Percentiles rank a stretch among this genome's conserved stretches.
Evolutionary conservation across 2,797 vertebrate genomes (phyloP).

Genomic region (Sphaeramia orbicularis): DNA sequence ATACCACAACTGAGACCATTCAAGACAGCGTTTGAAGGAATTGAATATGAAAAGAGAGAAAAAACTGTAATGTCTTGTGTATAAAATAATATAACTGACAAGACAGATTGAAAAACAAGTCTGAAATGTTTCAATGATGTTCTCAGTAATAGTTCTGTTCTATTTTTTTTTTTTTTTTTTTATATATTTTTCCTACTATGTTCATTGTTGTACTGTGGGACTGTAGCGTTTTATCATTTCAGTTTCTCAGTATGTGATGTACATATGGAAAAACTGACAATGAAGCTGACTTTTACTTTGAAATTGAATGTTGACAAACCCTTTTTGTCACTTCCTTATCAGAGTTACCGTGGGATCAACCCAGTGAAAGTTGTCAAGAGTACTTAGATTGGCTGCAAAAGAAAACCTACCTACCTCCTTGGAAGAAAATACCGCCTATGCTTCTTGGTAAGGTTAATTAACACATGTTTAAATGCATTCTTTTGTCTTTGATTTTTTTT

Average conservation of each 20-base stretch:
- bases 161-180: too few species aligned
- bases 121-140: too few species aligned
- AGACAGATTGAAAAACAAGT: too few species aligned
- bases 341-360: slow-evolving; percentile 98
- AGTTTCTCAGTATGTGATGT: neutral
- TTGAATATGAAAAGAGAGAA: too few species aligned
- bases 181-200: too few species aligned
- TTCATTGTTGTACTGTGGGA: too few species aligned
- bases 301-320: neutral
- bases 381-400: slow-evolving; percentile 95
- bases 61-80: too few species aligned
- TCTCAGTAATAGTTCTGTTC: too few species aligned
- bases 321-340: slow-evolving; percentile 33
- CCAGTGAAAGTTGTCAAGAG: slow-evolving; percentile 93
- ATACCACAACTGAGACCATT: too few species aligned
- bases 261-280: neutral
- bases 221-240: neutral
- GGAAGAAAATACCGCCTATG: slow-evolving; percentile 95
- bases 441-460: slow-evolving; percentile 87
- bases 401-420: slow-evolving; percentile 92
- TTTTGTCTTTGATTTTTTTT: neutral
- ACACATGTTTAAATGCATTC: neutral
- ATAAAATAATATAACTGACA: too few species aligned
- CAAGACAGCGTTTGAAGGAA: too few species aligned
- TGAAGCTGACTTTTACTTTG: too few species aligned